phyloP scores from a whole-genome alignment of 2,797 vertebrate genomes.

The Gallirallus australis region DNA sequence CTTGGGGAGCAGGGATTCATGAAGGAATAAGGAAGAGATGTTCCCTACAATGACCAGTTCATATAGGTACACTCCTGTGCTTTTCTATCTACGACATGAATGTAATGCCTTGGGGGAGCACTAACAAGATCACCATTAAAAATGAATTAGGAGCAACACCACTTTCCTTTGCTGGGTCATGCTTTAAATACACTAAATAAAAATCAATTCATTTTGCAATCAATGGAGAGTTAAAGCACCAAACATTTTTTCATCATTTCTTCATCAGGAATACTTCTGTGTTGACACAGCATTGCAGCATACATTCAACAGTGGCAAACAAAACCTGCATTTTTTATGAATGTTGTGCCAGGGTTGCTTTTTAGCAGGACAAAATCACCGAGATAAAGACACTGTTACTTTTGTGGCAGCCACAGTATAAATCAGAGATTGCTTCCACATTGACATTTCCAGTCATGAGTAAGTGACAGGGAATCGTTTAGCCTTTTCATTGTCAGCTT shows the following conservation, averaged over 20 bases:
- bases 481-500: neutral
- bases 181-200: conserved; percentile 5
- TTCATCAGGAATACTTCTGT: neutral
- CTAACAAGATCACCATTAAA: neutral
- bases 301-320: neutral
- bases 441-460: conserved; percentile 23
- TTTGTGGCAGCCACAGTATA: neutral
- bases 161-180: neutral
- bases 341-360: neutral
- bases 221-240: neutral
- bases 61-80: neutral
- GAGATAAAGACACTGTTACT: neutral
- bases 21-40: neutral
- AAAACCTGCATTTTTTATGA: conserved; percentile 18
- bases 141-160: neutral
- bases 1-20: neutral
- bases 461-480: conserved; percentile 27
- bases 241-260: neutral
- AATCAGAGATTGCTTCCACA: conserved; percentile 23
- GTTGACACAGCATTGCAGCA: neutral
- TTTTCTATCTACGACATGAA: neutral
- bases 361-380: conserved; percentile 27
- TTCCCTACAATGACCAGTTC: neutral
- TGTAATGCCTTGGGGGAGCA: neutral
- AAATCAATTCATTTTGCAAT: conserved; percentile 9